Percentiles rank a stretch among this genome's conserved stretches.
Evolutionary conservation across 2,797 vertebrate species (phyloP).

Genomic region (Diplodus puntazzo): DNA sequence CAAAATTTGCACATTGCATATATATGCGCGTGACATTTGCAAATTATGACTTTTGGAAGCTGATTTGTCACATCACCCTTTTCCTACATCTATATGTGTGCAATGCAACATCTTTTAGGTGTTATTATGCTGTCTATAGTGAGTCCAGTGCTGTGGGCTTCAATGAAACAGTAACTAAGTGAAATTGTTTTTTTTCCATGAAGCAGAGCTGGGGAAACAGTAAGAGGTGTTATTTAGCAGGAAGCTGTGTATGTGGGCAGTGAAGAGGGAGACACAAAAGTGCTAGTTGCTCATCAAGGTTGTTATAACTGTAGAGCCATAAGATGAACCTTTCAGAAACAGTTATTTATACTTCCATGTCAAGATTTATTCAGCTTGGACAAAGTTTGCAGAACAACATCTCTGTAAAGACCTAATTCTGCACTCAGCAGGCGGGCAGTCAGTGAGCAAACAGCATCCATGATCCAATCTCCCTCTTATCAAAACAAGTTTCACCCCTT

Average conservation of each 20-base stretch:
- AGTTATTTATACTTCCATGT: neutral
- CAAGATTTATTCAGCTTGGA: neutral
- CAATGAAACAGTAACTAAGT: neutral
- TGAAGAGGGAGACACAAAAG: neutral
- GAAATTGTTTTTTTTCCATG: constrained; percentile 7
- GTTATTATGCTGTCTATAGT: neutral
- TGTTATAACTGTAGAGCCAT: neutral
- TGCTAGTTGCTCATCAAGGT: constrained; percentile 14
- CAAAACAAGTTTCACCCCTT: constrained; percentile 63
- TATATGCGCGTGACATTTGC: too few relatives aligned
- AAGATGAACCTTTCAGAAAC: neutral
- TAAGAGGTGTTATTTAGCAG: constrained; percentile 11
- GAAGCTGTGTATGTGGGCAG: constrained; percentile 15
- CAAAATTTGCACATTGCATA: neutral
- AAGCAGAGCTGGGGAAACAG: neutral
- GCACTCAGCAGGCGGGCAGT: neutral
- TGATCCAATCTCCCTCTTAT: constrained; percentile 47
- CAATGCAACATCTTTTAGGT: neutral
- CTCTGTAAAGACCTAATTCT: neutral
- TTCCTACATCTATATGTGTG: neutral
- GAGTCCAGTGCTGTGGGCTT: neutral
- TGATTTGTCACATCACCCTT: neutral
- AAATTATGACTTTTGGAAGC: neutral
- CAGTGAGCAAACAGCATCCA: constrained; percentile 39
- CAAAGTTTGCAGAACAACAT: neutral